Percentiles rank a stretch among this genome's conserved stretches.
phyloP scores from a whole-genome alignment of 2,113 vertebrate species.

The Paramisgurnus dabryanus region DNA sequence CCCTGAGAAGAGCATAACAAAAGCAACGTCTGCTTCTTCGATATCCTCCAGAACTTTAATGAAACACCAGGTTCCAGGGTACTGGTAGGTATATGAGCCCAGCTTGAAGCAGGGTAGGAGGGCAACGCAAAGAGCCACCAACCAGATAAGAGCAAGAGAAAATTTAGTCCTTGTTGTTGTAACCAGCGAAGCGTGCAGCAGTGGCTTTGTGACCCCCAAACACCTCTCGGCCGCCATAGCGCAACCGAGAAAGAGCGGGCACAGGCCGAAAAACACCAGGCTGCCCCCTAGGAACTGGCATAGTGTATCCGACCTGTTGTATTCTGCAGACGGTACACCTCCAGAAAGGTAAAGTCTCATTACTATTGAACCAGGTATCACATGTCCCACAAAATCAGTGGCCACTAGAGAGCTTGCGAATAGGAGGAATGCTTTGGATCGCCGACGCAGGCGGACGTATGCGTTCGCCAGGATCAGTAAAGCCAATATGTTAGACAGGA shows the following conservation, averaged over 20 bases:
- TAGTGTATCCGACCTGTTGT: conserved; percentile 66
- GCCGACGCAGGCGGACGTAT: conserved; percentile 75
- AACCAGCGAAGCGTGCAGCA: conserved; percentile 80
- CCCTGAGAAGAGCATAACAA: conserved; percentile 80
- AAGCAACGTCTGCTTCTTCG: conserved; percentile 70
- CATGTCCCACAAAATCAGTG: conserved; percentile 83
- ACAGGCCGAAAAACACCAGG: conserved; percentile 91
- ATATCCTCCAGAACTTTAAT: conserved; percentile 73
- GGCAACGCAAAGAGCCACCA: conserved; percentile 77
- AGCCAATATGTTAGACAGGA: conserved; percentile 84
- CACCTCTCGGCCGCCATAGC: conserved; percentile 89
- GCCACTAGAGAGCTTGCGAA: conserved; percentile 82
- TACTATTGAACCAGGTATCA: conserved; percentile 83
- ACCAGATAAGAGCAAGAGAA: conserved; percentile 71
- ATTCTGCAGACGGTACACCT: conserved; percentile 50
- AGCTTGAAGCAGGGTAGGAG: conserved; percentile 78
- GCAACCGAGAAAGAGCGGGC: conserved; percentile 85
- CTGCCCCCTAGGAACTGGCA: conserved; percentile 86
- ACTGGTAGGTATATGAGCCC: conserved; percentile 81
- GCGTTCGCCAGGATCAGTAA: conserved; percentile 81
- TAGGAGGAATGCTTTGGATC: conserved; percentile 84
- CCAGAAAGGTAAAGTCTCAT: conserved; percentile 76
- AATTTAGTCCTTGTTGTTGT: conserved; percentile 77
- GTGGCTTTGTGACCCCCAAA: conserved; percentile 81
- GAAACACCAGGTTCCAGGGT: conserved; percentile 86